phyloP scores from a whole-genome alignment of 2,113 vertebrate species.

The Ammodytes dubius region DNA sequence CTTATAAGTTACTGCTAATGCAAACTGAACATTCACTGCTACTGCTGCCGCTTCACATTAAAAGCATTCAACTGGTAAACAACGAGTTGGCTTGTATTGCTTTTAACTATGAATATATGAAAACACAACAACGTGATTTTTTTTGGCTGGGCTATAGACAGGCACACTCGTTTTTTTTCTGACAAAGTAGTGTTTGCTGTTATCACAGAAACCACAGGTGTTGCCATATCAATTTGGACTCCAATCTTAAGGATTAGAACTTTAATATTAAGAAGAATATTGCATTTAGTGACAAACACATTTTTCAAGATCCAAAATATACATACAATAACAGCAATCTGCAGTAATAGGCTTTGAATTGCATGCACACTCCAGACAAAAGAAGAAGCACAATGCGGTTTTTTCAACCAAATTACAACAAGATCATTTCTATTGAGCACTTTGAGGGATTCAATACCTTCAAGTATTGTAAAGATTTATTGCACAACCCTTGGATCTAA shows the following conservation, averaged over 20 bases:
- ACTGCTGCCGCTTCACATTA: neutral
- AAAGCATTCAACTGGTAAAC: neutral
- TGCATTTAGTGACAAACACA: neutral
- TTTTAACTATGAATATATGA: neutral
- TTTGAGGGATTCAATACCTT: neutral
- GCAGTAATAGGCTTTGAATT: neutral
- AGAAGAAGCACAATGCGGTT: neutral
- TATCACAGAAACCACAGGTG: neutral
- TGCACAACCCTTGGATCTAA: neutral
- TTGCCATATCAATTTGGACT: neutral
- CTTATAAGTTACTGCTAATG: neutral
- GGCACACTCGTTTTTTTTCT: neutral
- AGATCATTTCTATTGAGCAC: neutral
- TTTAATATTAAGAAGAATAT: neutral
- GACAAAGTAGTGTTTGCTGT: conserved; percentile 4
- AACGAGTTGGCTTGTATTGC: neutral
- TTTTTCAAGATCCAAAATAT: neutral
- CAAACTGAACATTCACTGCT: neutral
- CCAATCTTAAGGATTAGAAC: neutral
- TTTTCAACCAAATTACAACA: neutral
- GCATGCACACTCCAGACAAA: neutral
- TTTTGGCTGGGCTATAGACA: neutral
- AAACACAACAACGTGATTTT: neutral
- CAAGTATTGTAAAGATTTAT: neutral
- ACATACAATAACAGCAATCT: neutral